Evolutionary conservation across 2,888 invertebrate genomes (phyloP), one percentile per base, ranked within the genome.

Genomic region (Eupelmus urozonus): DNA sequence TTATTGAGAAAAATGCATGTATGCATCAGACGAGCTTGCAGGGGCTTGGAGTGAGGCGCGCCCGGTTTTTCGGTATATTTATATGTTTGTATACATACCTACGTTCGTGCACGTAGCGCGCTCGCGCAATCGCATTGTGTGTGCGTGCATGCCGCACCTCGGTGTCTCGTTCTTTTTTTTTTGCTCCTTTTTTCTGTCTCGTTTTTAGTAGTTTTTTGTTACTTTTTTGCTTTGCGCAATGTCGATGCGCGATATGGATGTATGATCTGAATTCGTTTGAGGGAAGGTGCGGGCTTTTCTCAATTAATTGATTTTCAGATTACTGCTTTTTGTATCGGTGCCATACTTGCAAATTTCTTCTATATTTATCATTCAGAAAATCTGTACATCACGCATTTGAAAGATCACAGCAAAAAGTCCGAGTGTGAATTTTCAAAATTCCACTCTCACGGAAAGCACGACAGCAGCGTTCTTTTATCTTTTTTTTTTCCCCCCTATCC

Each of bases 41-140:
- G n/a, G n/a, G n/a, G n/a, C n/a, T n/a, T n/a, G 40, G 57, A 9
- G 59, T n/a, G 57, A n/a, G 16, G 25, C 27, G 4, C 18, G 11
- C 55, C 2, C 25, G 57, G 7, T 2, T 18, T 40, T 40, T 42
- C 4, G 72, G 42, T 65, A 57, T 49, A 57, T 49, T 45, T n/a
- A 57, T 65, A 67, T 80, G 65, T 78, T 71, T 57, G 71, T 72
- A 74, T 72, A 76, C 73, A 76, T 78, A 80, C 72, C 72, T 75
- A 78, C 75, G 76, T 76, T 78, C 75, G 80, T 78, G 75, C 62
- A 75, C 70, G 62, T 73, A 73, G 57, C 42, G 70, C 67, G 57
- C 42, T 67, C 67, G 63, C 69, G 77, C 62, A 77, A 80, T 73
- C 23, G 67, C 62, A 59, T 82, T 75, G 25, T 55, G 20, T 45